Evolutionary conservation across 1,140 invertebrate genomes (phyloP).

Genomic region (Orius insidiosus): DNA sequence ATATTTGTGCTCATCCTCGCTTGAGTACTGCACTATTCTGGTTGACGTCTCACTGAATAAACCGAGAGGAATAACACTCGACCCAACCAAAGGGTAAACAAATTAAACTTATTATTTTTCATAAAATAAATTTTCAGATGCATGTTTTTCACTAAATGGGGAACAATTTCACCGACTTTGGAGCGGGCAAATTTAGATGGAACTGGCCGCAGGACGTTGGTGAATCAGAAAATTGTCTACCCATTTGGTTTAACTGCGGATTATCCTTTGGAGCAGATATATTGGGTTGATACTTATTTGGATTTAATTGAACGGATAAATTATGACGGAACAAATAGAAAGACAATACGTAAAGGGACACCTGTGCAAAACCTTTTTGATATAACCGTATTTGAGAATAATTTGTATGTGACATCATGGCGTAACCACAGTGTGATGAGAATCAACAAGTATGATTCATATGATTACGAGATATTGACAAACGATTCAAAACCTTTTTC

Average conservation of each 20-base stretch:
- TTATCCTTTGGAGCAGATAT: slow-evolving; percentile 49
- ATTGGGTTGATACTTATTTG: slow-evolving; percentile 63
- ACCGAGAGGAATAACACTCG: slow-evolving; percentile 59
- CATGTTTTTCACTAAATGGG: slow-evolving; percentile 65
- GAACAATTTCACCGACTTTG: slow-evolving; percentile 38
- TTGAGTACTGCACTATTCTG: slow-evolving; percentile 43
- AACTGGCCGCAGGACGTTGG: slow-evolving; percentile 31
- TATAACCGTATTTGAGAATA: slow-evolving; percentile 50
- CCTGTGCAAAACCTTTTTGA: slow-evolving; percentile 44
- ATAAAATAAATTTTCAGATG: slow-evolving; percentile 27
- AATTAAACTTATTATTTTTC: not conserved
- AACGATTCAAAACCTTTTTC: slow-evolving; percentile 38
- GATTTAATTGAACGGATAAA: slow-evolving; percentile 52
- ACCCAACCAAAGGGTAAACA: slow-evolving; percentile 51
- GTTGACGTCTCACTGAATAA: slow-evolving; percentile 51
- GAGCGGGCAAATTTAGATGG: slow-evolving; percentile 44
- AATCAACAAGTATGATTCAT: slow-evolving; percentile 35
- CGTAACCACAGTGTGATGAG: slow-evolving; percentile 38
- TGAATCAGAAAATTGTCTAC: slow-evolving; percentile 49
- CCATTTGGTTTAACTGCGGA: slow-evolving; percentile 52
- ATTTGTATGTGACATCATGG: slow-evolving; percentile 48
- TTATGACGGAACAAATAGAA: slow-evolving; percentile 46
- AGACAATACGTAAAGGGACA: slow-evolving; percentile 40
- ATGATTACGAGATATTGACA: slow-evolving; percentile 26
- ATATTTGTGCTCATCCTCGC: slow-evolving; percentile 45